These are phyloP conservation scores for Tenualosa thibaudeaui DNA, from an alignment of 2,797 vertebrate genomes.

Conservation along the genomic window DNA sequence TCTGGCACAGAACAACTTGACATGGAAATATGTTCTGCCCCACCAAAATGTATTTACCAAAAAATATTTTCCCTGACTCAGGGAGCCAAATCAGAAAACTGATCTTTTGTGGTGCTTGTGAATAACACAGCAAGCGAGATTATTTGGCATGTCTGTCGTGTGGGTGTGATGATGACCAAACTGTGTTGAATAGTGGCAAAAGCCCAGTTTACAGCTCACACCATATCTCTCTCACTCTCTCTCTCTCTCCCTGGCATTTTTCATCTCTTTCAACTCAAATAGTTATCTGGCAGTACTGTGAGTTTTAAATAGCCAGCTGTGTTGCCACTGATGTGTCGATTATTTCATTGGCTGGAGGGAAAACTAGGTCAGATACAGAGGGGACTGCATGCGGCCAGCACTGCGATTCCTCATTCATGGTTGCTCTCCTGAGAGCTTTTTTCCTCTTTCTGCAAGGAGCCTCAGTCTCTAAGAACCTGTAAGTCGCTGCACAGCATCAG, in stretches of 20 bases:
- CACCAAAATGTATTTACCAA: background rate
- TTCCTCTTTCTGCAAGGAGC: background rate
- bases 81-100: background rate
- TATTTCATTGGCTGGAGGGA: slow-evolving; percentile 32
- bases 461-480: background rate
- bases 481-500: background rate
- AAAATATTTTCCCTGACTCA: background rate
- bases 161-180: background rate
- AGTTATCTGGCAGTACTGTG: slow-evolving; percentile 11
- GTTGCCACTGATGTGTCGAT: slow-evolving; percentile 30
- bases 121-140: background rate
- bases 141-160: background rate
- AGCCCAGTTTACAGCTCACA: background rate
- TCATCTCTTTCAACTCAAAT: background rate
- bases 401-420: background rate
- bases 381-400: background rate
- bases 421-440: background rate
- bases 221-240: background rate
- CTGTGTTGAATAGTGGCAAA: background rate
- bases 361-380: slow-evolving; percentile 35
- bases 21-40: slow-evolving; percentile 10
- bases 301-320: slow-evolving; percentile 11
- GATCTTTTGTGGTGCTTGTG: background rate
- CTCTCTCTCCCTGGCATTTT: background rate
- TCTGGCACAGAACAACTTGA: background rate